A percentile compares a stretch with the other conserved stretches of the same genome.
Evolutionary conservation across 2,113 vertebrate species (phyloP).

Genomic region (Macroglossus sobrinus): DNA sequence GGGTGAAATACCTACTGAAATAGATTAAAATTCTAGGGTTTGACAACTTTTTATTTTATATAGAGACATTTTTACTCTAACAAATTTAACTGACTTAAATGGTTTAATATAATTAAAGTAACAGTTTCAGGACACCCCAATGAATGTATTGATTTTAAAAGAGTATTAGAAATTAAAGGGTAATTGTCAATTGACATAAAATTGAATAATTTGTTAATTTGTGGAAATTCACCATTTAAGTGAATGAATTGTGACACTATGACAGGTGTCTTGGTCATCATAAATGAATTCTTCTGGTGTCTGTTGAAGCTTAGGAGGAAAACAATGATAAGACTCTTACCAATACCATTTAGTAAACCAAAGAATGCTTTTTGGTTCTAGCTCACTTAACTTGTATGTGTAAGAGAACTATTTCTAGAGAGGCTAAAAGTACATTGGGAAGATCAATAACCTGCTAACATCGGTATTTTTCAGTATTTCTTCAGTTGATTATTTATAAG

Average conservation of each 20-base stretch:
- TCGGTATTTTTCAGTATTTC: conserved; percentile 78
- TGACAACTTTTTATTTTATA: not conserved
- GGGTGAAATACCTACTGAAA: not conserved
- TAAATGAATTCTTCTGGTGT: conserved; percentile 41
- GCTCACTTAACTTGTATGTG: conserved; percentile 68
- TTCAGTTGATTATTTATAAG: conserved; percentile 75
- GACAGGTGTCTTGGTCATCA: not conserved
- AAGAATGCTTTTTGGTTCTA: conserved; percentile 47
- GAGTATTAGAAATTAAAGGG: conserved; percentile 32
- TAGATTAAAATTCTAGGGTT: not conserved
- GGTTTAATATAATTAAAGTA: conserved; percentile 40
- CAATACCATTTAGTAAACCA: conserved; percentile 33
- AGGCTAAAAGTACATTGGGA: conserved; percentile 64
- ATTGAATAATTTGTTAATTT: not conserved
- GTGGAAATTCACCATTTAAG: not conserved
- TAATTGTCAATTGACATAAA: conserved; percentile 29
- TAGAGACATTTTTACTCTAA: not conserved
- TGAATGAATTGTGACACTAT: not conserved
- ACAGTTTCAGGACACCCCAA: not conserved
- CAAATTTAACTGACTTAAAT: not conserved
- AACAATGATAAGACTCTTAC: conserved; percentile 42
- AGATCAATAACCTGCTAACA: conserved; percentile 75
- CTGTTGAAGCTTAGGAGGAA: not conserved
- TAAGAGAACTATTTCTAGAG: conserved; percentile 72
- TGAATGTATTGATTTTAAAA: conserved; percentile 6